Evolutionary conservation across 2,888 invertebrate species (phyloP), one percentile per base, ranked within the genome.

Genomic region (Andrena minutula): DNA sequence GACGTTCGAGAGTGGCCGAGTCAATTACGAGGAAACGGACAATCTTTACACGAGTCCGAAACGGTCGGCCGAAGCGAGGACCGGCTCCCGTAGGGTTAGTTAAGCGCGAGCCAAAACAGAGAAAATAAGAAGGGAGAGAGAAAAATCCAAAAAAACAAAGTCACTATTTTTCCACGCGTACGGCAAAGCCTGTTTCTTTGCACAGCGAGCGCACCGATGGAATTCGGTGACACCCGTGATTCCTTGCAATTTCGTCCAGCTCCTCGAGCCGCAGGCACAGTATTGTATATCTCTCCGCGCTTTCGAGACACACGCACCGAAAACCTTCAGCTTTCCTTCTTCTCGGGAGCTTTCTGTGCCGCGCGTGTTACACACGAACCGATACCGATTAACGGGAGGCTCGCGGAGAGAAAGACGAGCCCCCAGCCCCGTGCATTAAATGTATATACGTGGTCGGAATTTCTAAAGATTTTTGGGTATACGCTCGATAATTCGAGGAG

Each of bases 401-500:
- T 28, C n/a, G 49, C n/a, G 53, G 35, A 20, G 49, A 63, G 10
- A n/a, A n/a, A n/a, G n/a, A n/a, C 23, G 30, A 61, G 26, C 12
- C 58, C 32, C 4, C n/a, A 7, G 20, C 20, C 26, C n/a, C 6
- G 23, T 8, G 30, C n/a, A 16, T 12, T 16, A 61, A 61, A 28
- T 28, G 56, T 16, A 66, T 65, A 28, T 71, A 64, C 53, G 32
- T 65, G 72, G 30, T 71, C 51, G 72, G 86, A 84, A 86, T 90
- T 90, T 86, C 86, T 87, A 87, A 89, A 90, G 91, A 91, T 91
- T 90, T 90, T 90, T 90, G 89, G 90, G 77, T 85, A 84, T 84
- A 86, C 84, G 86, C 87, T 87, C 76, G 83, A 69, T 0, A 30
- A n/a, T n/a, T n/a, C 20, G 35, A 8, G 56, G 23, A 23, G 32